Evolutionary conservation across 2,797 vertebrate genomes (phyloP), one percentile per base, ranked within the genome.

Genomic region (Rhabdomys pumilio): DNA sequence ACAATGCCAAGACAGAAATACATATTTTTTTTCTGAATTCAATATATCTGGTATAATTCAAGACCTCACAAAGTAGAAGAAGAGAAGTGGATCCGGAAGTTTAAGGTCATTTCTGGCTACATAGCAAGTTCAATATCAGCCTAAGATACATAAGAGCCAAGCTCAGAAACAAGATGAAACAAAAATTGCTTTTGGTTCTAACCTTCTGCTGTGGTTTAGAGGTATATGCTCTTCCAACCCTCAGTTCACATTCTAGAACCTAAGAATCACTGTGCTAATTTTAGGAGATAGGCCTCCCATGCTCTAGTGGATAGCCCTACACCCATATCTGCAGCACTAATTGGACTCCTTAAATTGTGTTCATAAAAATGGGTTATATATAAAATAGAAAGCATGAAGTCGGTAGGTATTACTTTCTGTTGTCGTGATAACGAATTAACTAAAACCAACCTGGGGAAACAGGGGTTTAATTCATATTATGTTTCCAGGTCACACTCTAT

Each of bases 11-110:
- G 31, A 9, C 31, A 57, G 72, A 65, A 53, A 76, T 31, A 77
- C 3, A 2, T 79, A 50, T 31, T n/a, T 90, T n/a, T 90, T 90
- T 80, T 77, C 75, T 94, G 83, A 88, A 76, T 83, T 63, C 83
- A 77, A 77, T 90, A 34, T 29, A 86, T 13, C 47, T 86, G 20
- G 12, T 38, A 6, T 87, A 87, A 26, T 57, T 38, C 31, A n/a
- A n/a, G 79, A n/a, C 17, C 53, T 24, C 24, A 57, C 6, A 24
- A 55, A 22, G 24, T 55, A 38, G 20, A 87, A n/a, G 44, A 38
- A 38, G 12, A 19, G 26, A 24, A 38, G 69, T 53, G 34, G 65
- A 87, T 55, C 26, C 1, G 4, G 20, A 87, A 87, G 22, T 87
- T 38, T 4, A 55, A 72, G 65, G n/a, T 38, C 34, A 19, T 14